Evolutionary conservation across 2,888 invertebrate genomes (phyloP), one percentile per base, ranked within the genome.

Genomic region (Crioceris asparagi): DNA sequence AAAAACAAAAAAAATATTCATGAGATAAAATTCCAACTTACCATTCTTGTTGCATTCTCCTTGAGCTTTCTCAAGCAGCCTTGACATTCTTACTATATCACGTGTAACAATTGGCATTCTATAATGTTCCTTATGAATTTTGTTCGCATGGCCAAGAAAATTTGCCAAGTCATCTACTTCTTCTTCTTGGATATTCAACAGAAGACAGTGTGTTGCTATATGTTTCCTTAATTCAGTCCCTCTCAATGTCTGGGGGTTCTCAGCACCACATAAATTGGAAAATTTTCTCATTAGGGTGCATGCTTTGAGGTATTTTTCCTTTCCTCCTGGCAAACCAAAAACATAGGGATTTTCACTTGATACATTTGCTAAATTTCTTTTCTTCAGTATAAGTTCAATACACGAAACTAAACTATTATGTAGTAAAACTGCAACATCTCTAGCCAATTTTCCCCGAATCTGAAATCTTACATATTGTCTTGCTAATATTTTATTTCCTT

Each of bases 291-390:
- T 34, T n/a, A 34, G 21, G 21, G 8, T 25, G 10, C 17, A 17
- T 4, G 34, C 23, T 19, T 10, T 25, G 19, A 34, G 10, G 26
- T 34, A 17, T 25, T 25, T 26, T 7, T 34, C 25, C 14, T 14
- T 25, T 18, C 23, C 16, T 34, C 25, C 25, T 12, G 35, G 35
- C 18, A 35, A 7, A 10, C 35, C 35, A 35, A 35, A 35, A n/a
- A 29, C 16, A 15, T 29, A 36, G 16, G 36, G 36, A 10, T 36
- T 36, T 10, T 36, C 14, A 12, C 19, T 12, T 12, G n/a, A 19
- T 15, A 29, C 19, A 15, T 30, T 30, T 29, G 36, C 36, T 10
- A 17, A n/a, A n/a, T 29, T 15, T 15, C 36, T 29, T 14, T 19
- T 19, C 19, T 17, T 18, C 21, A 36, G 19, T 16, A 36, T 14